These are phyloP conservation scores for Hormiphora californensis DNA, from an alignment of 37 sponge, comb jelly and placozoan species.

Conservation along the genomic window DNA sequence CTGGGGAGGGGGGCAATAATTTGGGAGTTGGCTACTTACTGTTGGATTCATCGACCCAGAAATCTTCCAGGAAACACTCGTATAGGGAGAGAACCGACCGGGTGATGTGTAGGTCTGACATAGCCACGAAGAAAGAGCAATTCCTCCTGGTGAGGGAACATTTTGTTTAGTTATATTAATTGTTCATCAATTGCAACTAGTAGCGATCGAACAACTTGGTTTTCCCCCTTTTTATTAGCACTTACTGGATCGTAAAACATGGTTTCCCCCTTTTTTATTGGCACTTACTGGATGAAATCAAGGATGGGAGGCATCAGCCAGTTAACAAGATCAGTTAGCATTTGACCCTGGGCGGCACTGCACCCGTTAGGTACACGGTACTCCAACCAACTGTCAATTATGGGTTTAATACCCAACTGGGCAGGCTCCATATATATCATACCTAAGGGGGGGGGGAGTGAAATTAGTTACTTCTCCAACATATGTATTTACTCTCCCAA, in stretches of 20 bases:
- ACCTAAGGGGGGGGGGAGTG: no score
- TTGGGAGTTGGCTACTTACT: no score
- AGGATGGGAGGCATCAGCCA: constrained; percentile 57
- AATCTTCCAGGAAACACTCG: constrained; percentile 55
- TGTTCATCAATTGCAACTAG: no score
- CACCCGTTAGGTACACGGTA: constrained; percentile 31
- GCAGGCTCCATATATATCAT: constrained; percentile 65
- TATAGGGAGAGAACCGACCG: constrained; percentile 44
- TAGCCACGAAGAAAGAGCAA: constrained; percentile 40
- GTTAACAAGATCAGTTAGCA: constrained; percentile 43
- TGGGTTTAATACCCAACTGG: constrained; percentile 51
- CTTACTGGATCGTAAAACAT: no score
- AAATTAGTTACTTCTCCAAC: no score
- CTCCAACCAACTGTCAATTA: constrained; percentile 56
- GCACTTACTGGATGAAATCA: constrained; percentile 35
- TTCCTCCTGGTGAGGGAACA: no score
- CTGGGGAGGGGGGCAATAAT: no score
- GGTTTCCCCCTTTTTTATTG: no score
- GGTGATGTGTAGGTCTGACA: constrained; percentile 53
- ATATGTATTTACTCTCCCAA: no score
- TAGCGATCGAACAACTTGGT: no score
- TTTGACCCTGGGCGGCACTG: constrained; percentile 26
- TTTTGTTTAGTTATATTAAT: no score
- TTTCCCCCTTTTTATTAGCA: no score
- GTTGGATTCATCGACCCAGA: constrained; percentile 45